phyloP scores from a whole-genome alignment of 2,888 invertebrate genomes.

The Sphaerophoria taeniata region DNA sequence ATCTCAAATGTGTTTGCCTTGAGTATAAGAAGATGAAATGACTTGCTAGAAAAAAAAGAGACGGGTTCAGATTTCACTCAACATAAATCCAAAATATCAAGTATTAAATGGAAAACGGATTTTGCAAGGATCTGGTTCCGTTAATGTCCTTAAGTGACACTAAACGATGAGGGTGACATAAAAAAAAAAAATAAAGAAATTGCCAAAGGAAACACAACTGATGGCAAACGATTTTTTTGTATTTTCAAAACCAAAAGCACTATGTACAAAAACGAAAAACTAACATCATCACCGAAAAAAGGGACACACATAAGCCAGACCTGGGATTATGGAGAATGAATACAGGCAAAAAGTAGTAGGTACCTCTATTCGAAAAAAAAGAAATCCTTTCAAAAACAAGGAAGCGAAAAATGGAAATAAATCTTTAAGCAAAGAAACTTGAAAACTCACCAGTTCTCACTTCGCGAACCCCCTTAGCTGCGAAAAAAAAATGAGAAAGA shows the following conservation, averaged over 20 bases:
- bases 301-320: conserved; percentile 63
- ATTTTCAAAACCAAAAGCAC: conserved; percentile 15
- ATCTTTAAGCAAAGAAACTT: conserved; percentile 62
- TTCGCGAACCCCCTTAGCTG: too few species aligned
- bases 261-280: neutral
- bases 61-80: conserved; percentile 62
- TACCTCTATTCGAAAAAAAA: conserved; percentile 30
- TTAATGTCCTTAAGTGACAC: conserved; percentile 72
- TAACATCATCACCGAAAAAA: conserved; percentile 24
- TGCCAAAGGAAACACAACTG: conserved; percentile 56
- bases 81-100: conserved; percentile 62
- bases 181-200: conserved; percentile 37
- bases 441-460: conserved; percentile 50
- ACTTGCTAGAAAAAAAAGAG: too few species aligned
- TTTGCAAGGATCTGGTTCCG: conserved; percentile 65
- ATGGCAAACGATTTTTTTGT: conserved; percentile 43
- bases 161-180: conserved; percentile 71
- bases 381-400: conserved; percentile 68
- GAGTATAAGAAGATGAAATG: conserved; percentile 1
- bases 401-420: conserved; percentile 61
- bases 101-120: conserved; percentile 63
- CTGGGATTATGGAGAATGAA: conserved; percentile 64
- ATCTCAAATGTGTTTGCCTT: conserved; percentile 36
- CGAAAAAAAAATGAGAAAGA: conserved; percentile 54
- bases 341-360: conserved; percentile 59